Evolutionary conservation across 2,113 vertebrate genomes (phyloP).

Genomic region (Trematomus loennbergii): DNA sequence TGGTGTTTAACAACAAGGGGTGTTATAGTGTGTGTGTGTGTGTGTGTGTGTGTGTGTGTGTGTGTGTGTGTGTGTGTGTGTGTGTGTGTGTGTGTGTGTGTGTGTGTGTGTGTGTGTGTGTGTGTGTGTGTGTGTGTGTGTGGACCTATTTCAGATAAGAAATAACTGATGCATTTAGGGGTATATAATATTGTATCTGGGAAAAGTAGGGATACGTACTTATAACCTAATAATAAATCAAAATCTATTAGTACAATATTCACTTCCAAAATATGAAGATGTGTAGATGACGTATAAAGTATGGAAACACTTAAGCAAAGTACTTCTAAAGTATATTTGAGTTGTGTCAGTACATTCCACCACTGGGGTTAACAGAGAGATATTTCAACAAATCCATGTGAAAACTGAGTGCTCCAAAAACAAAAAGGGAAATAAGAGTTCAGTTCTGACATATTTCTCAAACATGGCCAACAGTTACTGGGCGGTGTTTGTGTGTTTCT

Average conservation of each 20-base stretch:
- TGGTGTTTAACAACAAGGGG: too few relatives aligned
- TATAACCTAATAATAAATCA: too few relatives aligned
- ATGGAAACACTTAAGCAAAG: too few relatives aligned
- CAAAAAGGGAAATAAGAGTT: neutral
- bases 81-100: too few relatives aligned
- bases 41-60: too few relatives aligned
- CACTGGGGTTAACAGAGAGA: neutral
- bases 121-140: too few relatives aligned
- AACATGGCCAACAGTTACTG: neutral
- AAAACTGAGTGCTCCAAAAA: neutral
- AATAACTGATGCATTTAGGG: neutral
- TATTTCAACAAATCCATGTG: neutral
- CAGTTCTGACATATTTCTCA: neutral
- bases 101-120: too few relatives aligned
- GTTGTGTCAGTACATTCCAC: neutral
- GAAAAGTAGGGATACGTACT: neutral
- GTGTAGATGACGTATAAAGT: neutral
- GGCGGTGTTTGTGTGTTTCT: neutral
- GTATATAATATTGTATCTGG: neutral
- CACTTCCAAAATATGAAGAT: too few relatives aligned
- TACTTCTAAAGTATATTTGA: too few relatives aligned
- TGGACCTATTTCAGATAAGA: neutral
- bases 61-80: too few relatives aligned
- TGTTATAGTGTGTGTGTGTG: too few relatives aligned
- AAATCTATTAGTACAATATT: too few relatives aligned